A percentile compares a stretch with the other conserved stretches of the same genome.
Conservation (phyloP, 2,797 vertebrate species). For the Coracias cyanogaster region DNA sequence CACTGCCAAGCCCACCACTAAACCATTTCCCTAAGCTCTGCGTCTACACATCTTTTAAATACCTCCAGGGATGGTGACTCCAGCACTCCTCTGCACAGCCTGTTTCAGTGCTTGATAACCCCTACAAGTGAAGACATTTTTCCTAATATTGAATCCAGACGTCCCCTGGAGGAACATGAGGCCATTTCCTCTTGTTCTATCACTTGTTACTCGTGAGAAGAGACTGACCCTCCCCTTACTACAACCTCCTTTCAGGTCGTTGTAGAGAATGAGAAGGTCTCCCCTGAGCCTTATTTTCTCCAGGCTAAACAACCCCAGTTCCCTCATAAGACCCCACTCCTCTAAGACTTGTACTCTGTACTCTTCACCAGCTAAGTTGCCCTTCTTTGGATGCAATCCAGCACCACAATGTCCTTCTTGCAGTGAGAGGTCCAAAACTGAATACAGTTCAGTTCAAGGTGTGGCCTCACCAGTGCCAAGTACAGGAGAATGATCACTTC, state of each 20-base stretch:
- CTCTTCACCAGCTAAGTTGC: fast-evolving
- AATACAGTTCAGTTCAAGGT: neutral
- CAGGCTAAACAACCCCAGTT: fast-evolving
- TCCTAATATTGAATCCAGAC: neutral
- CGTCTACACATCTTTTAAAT: neutral
- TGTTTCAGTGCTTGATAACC: neutral
- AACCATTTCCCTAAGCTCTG: neutral
- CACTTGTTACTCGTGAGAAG: neutral
- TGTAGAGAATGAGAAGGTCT: fast-evolving
- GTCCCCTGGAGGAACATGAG: neutral
- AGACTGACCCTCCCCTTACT: neutral
- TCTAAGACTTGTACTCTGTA: neutral
- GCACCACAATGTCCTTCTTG: neutral
- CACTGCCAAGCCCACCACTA: neutral
- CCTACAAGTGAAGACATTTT: neutral
- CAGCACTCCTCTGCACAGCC: neutral
- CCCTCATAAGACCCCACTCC: neutral
- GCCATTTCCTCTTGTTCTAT: neutral
- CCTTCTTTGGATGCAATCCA: neutral
- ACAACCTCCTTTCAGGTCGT: neutral
- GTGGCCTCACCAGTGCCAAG: fast-evolving
- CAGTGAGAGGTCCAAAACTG: neutral
- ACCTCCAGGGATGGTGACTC: neutral
- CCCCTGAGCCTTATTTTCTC: neutral
- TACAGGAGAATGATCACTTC: neutral